Evolutionary conservation across 1,140 invertebrate genomes (phyloP).

Genomic region (Leptinotarsa undecemlineata): DNA sequence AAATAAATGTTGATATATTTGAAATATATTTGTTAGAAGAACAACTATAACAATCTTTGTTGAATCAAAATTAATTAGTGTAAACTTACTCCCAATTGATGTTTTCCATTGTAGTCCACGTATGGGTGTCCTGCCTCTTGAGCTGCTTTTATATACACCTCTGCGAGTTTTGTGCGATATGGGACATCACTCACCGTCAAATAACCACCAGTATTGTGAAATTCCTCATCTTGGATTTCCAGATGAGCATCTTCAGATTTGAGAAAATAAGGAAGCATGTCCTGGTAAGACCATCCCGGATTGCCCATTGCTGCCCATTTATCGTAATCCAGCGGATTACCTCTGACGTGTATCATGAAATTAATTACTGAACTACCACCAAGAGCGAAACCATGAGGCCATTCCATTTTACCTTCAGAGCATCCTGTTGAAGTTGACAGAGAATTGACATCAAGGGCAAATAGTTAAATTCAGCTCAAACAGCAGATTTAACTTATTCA

Average conservation of each 20-base stretch:
- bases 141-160: conserved; percentile 72
- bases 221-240: conserved; percentile 53
- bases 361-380: conserved; percentile 83
- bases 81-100: conserved; percentile 71
- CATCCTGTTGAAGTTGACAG: conserved; percentile 54
- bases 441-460: no score
- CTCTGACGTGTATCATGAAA: conserved; percentile 89
- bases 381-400: conserved; percentile 66
- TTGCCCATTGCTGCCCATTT: conserved; percentile 75
- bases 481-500: no score
- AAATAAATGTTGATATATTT: no score
- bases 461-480: no score
- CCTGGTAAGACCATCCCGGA: conserved; percentile 79
- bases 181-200: conserved; percentile 56
- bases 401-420: conserved; percentile 60
- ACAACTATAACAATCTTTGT: no score
- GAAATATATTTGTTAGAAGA: no score
- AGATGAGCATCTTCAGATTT: conserved; percentile 71
- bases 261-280: conserved; percentile 80
- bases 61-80: no score
- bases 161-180: conserved; percentile 63
- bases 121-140: conserved; percentile 72
- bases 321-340: conserved; percentile 68
- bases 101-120: conserved; percentile 85
- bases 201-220: conserved; percentile 56